Conservation (phyloP, 2,797 vertebrate species). For the Anas bahamensis region DNA sequence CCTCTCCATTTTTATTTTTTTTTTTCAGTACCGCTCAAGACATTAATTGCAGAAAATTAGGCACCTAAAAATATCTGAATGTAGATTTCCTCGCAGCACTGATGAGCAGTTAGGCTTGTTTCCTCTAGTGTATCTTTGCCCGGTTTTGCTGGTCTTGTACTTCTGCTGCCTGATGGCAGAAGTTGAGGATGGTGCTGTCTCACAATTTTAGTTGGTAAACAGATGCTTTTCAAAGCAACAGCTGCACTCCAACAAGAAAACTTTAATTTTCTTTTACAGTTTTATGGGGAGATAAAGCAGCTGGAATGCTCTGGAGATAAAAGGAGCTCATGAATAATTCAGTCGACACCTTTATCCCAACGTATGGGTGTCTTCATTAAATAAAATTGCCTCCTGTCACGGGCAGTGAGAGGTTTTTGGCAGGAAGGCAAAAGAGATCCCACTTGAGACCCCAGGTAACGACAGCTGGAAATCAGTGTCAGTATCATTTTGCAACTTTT, state of each 20-base stretch:
- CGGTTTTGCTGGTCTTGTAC: background rate
- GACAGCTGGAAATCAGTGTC: background rate
- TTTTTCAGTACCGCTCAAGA: background rate
- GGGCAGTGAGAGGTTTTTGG: background rate
- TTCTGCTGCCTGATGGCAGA: background rate
- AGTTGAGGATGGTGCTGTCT: background rate
- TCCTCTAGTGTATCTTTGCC: background rate
- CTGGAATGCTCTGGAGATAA: constrained; percentile 25
- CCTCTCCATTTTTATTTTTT: background rate
- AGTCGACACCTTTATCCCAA: constrained; percentile 33
- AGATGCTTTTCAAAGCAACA: constrained; percentile 62
- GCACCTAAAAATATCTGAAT: constrained; percentile 26
- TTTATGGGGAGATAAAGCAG: constrained; percentile 22
- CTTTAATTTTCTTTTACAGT: constrained; percentile 17
- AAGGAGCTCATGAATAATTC: constrained; percentile 60
- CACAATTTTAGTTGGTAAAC: background rate
- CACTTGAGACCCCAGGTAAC: background rate
- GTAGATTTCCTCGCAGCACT: constrained; percentile 16
- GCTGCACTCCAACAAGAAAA: constrained; percentile 42
- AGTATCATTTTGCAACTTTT: background rate
- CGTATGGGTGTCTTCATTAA: constrained; percentile 35
- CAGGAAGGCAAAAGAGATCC: background rate
- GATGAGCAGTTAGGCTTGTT: background rate
- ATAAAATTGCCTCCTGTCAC: constrained; percentile 14
- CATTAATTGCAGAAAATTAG: constrained; percentile 36